phyloP scores from a whole-genome alignment of 2,797 vertebrate species.

The Emydoidea blandingii region DNA sequence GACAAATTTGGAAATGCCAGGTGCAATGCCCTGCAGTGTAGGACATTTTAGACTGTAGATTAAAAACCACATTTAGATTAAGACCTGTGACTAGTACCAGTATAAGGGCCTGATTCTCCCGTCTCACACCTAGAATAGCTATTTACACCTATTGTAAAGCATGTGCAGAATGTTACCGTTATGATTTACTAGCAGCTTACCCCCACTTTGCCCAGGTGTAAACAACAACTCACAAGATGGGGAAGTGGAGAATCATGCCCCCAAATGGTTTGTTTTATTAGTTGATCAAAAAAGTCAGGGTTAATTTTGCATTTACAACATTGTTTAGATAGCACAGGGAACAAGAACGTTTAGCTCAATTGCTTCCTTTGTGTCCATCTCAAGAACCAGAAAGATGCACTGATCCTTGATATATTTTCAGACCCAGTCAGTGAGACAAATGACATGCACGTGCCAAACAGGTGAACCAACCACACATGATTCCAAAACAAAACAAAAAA shows the following conservation, averaged over 20 bases:
- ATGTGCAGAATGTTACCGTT: neutral
- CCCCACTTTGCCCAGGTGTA: neutral
- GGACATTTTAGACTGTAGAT: neutral
- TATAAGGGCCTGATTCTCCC: neutral
- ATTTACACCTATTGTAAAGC: neutral
- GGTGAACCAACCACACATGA: neutral
- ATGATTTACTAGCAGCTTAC: neutral
- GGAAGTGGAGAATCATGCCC: neutral
- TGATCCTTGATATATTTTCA: neutral
- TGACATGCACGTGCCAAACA: neutral
- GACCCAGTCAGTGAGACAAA: neutral
- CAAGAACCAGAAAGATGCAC: neutral
- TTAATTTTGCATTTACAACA: neutral
- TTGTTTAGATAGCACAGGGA: neutral
- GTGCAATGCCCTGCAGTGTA: neutral
- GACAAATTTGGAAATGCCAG: neutral
- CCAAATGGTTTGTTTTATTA: neutral
- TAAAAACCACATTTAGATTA: neutral
- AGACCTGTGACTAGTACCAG: neutral
- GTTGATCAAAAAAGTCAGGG: neutral
- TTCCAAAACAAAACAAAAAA: neutral
- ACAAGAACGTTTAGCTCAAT: neutral
- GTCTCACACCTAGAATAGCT: neutral
- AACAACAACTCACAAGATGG: neutral
- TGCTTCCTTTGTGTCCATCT: neutral